Evolutionary conservation across 1,140 invertebrate species (phyloP).

Genomic region (Bombus ignitus): DNA sequence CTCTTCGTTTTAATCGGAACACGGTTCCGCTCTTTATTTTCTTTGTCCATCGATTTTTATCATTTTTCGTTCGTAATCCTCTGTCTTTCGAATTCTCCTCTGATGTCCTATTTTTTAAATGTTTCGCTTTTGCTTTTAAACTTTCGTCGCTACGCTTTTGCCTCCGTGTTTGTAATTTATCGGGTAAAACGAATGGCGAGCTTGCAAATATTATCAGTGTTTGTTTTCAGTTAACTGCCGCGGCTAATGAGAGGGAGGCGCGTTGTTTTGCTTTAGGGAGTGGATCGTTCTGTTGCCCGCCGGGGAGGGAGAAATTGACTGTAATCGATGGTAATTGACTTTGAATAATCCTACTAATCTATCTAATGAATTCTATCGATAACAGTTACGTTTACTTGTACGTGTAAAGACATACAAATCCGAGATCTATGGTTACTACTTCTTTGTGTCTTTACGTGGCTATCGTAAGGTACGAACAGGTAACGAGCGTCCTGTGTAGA

Average conservation of each 20-base stretch:
- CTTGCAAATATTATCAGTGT: conserved; percentile 4
- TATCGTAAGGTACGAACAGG: no score
- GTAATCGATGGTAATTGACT: conserved; percentile 6
- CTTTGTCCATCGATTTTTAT: no score
- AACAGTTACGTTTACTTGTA: not conserved
- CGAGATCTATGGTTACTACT: no score
- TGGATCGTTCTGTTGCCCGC: no score
- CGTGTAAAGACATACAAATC: not conserved
- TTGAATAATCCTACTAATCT: not conserved
- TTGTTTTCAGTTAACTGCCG: not conserved
- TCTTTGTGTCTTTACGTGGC: no score
- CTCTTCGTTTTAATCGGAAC: conserved; percentile 38
- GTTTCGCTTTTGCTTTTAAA: not conserved
- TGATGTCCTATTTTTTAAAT: not conserved
- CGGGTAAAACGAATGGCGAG: not conserved
- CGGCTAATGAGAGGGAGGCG: not conserved
- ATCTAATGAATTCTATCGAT: not conserved
- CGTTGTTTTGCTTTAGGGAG: not conserved
- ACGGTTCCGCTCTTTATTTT: no score
- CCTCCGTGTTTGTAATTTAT: not conserved
- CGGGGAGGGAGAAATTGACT: not conserved
- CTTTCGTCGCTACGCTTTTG: not conserved
- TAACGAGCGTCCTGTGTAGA: no score
- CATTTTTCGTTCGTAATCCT: not conserved
- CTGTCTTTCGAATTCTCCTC: not conserved